phyloP scores from a whole-genome alignment of 2,113 vertebrate species.

The Haplotaxodon microlepis region DNA sequence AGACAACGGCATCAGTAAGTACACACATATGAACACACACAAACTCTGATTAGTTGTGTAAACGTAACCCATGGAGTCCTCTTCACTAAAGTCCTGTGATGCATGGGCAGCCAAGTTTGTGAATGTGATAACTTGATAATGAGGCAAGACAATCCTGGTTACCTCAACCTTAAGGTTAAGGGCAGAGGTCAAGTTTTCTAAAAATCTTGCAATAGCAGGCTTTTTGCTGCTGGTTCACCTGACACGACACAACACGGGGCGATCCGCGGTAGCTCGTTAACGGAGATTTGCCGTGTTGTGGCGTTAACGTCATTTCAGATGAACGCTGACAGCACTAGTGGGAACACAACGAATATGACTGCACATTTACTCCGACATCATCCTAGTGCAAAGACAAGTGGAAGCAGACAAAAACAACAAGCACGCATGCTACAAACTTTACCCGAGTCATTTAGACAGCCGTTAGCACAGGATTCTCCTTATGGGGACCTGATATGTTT shows the following conservation, averaged over 20 bases:
- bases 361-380: fast-evolving
- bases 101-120: background rate
- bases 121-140: background rate
- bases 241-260: background rate
- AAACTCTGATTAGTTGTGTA: background rate
- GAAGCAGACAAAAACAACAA: too few relatives aligned
- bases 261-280: too few relatives aligned
- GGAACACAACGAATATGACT: too few relatives aligned
- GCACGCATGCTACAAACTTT: too few relatives aligned
- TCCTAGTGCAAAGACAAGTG: too few relatives aligned
- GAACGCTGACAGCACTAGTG: too few relatives aligned
- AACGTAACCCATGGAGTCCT: background rate
- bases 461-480: too few relatives aligned
- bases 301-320: fast-evolving
- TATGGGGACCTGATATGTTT: too few relatives aligned
- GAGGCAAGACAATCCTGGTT: background rate
- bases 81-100: fast-evolving
- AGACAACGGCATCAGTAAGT: slow-evolving; percentile 87
- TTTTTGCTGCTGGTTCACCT: background rate
- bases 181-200: background rate
- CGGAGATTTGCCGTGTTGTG: too few relatives aligned
- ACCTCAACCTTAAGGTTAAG: background rate
- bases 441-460: too few relatives aligned
- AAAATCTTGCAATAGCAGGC: background rate
- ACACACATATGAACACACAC: background rate